phyloP scores from a whole-genome alignment of 2,113 vertebrate species.

The Erinaceus europaeus region DNA sequence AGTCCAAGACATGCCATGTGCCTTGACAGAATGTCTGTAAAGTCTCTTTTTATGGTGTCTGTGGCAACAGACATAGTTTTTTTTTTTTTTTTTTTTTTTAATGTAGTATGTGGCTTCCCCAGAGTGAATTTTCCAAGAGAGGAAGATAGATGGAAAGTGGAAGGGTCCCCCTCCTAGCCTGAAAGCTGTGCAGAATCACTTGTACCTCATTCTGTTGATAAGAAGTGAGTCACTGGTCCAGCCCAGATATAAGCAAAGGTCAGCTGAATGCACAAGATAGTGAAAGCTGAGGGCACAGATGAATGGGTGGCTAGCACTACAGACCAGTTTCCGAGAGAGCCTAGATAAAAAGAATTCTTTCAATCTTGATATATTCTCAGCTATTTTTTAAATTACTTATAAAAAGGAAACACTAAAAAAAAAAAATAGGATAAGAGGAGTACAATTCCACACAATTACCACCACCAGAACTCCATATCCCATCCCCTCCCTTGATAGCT shows the following conservation, averaged over 20 bases:
- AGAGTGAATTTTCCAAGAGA: not conserved
- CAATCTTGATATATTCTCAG: not conserved
- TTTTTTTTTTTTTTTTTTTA: not conserved
- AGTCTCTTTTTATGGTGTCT: not conserved
- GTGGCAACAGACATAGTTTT: not conserved
- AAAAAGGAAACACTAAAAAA: too few species aligned
- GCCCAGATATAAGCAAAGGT: not conserved
- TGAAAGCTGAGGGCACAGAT: not conserved
- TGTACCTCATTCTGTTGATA: not conserved
- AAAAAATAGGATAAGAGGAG: too few species aligned
- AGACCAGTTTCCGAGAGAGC: not conserved
- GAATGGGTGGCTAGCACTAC: not conserved
- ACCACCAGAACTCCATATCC: too few species aligned
- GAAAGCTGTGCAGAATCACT: not conserved
- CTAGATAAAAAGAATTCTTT: not conserved
- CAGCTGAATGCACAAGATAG: not conserved
- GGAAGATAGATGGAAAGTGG: not conserved
- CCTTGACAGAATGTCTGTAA: not conserved
- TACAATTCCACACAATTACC: too few species aligned
- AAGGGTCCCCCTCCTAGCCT: not conserved
- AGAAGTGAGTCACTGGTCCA: not conserved
- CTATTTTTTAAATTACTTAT: too few species aligned
- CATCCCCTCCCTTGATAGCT: too few species aligned
- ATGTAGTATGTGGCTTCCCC: not conserved
- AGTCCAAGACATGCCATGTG: not conserved